These are phyloP conservation scores for Eulemur rubriventer DNA, from an alignment of 2,797 vertebrate species.

Conservation along the genomic window DNA sequence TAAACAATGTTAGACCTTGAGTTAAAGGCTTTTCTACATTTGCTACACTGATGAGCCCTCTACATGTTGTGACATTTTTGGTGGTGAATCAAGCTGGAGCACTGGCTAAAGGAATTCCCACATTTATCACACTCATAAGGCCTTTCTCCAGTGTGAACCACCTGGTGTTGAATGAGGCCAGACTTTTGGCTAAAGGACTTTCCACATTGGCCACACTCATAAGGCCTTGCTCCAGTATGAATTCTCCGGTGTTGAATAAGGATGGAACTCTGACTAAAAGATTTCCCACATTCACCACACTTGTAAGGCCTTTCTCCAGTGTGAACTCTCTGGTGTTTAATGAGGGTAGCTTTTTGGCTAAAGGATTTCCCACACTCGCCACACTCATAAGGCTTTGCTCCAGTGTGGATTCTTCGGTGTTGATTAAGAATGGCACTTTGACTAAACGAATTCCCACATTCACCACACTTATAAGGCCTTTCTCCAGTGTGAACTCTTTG, in stretches of 20 bases:
- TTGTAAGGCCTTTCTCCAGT: slow-evolving; percentile 43
- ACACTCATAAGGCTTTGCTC: slow-evolving; percentile 46
- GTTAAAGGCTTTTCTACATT: not conserved
- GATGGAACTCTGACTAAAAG: slow-evolving; percentile 52
- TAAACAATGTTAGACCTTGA: not conserved
- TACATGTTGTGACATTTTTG: slow-evolving; percentile 40
- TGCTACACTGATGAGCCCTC: not conserved
- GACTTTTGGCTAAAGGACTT: slow-evolving; percentile 57
- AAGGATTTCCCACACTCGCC: slow-evolving; percentile 47
- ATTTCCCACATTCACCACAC: slow-evolving; percentile 46
- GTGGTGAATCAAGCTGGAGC: slow-evolving; percentile 57
- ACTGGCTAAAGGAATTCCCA: slow-evolving; percentile 42
- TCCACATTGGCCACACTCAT: slow-evolving; percentile 31
- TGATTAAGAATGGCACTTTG: slow-evolving; percentile 62
- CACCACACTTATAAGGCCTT: slow-evolving; percentile 53
- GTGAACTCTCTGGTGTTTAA: slow-evolving; percentile 58
- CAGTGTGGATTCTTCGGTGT: slow-evolving; percentile 28
- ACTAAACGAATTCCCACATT: slow-evolving; percentile 64
- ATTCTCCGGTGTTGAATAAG: slow-evolving; percentile 52
- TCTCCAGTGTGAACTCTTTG: slow-evolving; percentile 54
- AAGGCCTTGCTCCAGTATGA: slow-evolving; percentile 54
- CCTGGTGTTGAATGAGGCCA: slow-evolving; percentile 54
- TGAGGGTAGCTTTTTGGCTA: slow-evolving; percentile 54
- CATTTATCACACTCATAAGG: slow-evolving; percentile 41
- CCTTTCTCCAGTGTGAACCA: slow-evolving; percentile 59